Evolutionary conservation across 2,888 invertebrate genomes (phyloP), one percentile per base, ranked within the genome.

Genomic region (Phymatocera aterrima): DNA sequence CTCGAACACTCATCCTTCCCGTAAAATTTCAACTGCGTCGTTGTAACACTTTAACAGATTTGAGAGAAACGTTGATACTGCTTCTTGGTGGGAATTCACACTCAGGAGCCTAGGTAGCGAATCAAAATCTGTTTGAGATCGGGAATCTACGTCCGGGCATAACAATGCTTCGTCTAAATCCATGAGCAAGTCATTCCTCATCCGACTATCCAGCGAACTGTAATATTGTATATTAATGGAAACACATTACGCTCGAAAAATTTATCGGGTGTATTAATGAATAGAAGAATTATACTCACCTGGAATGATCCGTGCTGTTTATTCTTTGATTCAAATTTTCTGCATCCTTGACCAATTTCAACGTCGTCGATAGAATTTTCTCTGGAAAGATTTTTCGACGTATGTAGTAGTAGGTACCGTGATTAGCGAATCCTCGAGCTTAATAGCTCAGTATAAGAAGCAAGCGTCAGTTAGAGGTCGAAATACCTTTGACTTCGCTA

Each of bases 121-220:
- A 61, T 79, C 34, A 79, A 85, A 79, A 79, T 88, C 88, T 28
- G 86, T 88, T 84, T 82, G 85, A 31, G 88, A 89, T 34, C 75
- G 80, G n/a, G 77, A 80, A 60, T 84, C 72, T 10, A 79, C 77
- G 64, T 88, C 85, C 0, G 83, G 80, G 72, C 90, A 90, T 2
- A 90, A 79, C 48, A 90, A 82, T 37, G 83, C 82, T 78, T 83
- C 83, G 68, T 90, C 89, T 37, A 89, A 79, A 68, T 88, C 86
- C 79, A 88, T 81, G 28, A 86, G 57, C 40, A 87, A 75, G 80
- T 90, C 90, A 68, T 90, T 90, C 43, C 85, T 82, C 80, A 88
- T 88, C 75, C 90, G 86, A 65, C 85, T 83, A 24, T 83, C 80
- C 37, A 90, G 79, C 2, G 83, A 79, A 60, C 89, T 89, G 79